phyloP scores from a whole-genome alignment of 2,797 vertebrate species.

The Scolopax rusticola region DNA sequence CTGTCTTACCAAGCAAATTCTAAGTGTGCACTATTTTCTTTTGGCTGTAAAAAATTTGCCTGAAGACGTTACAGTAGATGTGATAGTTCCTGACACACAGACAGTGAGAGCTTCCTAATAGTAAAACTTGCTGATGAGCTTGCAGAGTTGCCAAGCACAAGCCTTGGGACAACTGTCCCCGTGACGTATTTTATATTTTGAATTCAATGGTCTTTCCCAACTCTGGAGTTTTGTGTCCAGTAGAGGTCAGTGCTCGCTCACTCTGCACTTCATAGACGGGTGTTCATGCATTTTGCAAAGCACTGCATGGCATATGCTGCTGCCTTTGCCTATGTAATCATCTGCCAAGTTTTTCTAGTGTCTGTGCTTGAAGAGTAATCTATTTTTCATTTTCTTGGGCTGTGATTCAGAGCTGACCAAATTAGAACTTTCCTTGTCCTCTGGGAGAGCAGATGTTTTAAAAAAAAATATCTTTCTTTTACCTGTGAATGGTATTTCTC shows the following conservation, averaged over 20 bases:
- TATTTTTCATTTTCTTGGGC: neutral
- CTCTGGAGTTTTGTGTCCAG: neutral
- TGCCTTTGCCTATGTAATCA: neutral
- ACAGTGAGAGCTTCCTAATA: neutral
- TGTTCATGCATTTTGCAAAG: neutral
- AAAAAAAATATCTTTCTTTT: neutral
- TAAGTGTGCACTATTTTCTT: neutral
- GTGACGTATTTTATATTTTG: neutral
- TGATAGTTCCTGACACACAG: neutral
- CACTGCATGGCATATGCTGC: accelerated
- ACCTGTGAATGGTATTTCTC: neutral
- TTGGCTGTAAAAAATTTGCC: neutral
- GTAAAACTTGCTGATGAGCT: neutral
- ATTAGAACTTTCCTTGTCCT: neutral
- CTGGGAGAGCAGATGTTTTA: neutral
- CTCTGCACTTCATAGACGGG: accelerated
- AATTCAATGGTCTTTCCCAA: neutral
- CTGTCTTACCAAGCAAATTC: neutral
- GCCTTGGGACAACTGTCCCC: neutral
- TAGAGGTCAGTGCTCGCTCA: conserved; percentile 43
- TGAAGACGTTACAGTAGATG: neutral
- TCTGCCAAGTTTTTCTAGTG: neutral
- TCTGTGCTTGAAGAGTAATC: neutral
- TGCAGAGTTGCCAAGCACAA: neutral
- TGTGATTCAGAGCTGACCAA: neutral